Percentiles rank a stretch among this genome's conserved stretches.
Evolutionary conservation across 2,888 invertebrate genomes (phyloP).

Genomic region (Caenorhabditis sp.): DNA sequence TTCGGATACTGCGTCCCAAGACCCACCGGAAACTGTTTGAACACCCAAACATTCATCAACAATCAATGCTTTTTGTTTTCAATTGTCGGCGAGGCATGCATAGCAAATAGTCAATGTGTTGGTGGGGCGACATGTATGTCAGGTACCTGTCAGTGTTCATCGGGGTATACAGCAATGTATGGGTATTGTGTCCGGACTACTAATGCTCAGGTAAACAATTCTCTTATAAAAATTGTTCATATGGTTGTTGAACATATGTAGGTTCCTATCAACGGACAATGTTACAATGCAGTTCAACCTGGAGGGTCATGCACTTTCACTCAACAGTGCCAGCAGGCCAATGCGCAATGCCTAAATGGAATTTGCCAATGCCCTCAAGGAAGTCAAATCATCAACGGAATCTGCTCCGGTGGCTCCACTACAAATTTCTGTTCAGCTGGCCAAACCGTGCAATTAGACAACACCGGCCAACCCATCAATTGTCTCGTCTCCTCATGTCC

Average conservation of each 20-base stretch:
- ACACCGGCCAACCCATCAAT: constrained; percentile 56
- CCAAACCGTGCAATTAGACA: constrained; percentile 48
- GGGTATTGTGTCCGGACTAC: constrained; percentile 61
- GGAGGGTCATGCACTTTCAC: constrained; percentile 68
- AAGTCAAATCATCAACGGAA: constrained; percentile 21
- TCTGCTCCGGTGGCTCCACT: constrained; percentile 21
- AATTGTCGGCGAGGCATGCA: constrained; percentile 62
- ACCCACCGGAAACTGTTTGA: constrained; percentile 42
- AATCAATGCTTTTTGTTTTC: constrained; percentile 63
- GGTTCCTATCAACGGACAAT: constrained; percentile 52
- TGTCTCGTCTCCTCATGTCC: constrained; percentile 65
- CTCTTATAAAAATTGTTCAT: too few relatives aligned
- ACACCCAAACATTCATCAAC: constrained; percentile 61
- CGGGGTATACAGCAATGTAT: constrained; percentile 59
- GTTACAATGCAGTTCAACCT: too few relatives aligned
- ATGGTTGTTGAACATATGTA: too few relatives aligned
- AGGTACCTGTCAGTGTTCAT: constrained; percentile 49
- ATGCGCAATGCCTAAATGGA: constrained; percentile 51
- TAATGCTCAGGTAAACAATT: constrained; percentile 8
- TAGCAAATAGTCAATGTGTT: constrained; percentile 63
- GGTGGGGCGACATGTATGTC: constrained; percentile 64
- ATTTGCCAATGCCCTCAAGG: constrained; percentile 60
- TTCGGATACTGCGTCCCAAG: constrained; percentile 67
- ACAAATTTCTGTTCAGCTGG: constrained; percentile 41
- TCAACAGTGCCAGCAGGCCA: constrained; percentile 67